These are phyloP conservation scores for Strigamia crassipes DNA, from an alignment of 2,888 invertebrate species.

Conservation along the genomic window DNA sequence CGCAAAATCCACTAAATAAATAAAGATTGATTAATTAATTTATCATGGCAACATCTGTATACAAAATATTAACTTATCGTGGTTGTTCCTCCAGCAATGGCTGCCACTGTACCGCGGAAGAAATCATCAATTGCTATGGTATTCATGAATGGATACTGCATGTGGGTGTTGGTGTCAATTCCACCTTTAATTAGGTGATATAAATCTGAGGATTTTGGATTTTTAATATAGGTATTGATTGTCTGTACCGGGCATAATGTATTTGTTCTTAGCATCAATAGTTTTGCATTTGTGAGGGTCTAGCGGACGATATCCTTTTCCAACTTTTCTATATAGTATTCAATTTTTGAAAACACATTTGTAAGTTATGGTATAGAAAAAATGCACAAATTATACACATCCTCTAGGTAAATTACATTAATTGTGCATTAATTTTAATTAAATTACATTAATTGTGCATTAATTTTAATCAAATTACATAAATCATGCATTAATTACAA, in stretches of 20 bases:
- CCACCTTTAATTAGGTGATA: conserved; percentile 66
- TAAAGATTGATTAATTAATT: conserved; percentile 46
- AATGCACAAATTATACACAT: too few species aligned
- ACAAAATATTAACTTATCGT: conserved; percentile 67
- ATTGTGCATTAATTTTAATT: too few species aligned
- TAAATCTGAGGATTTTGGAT: too few species aligned
- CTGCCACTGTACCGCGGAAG: conserved; percentile 95
- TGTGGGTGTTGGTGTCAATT: conserved; percentile 96
- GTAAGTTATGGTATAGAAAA: too few species aligned
- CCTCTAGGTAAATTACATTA: too few species aligned
- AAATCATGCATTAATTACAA: too few species aligned
- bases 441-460: too few species aligned
- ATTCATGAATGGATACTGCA: conserved; percentile 93
- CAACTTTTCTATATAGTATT: conserved; percentile 72
- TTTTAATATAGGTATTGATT: conserved; percentile 38
- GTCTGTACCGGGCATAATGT: conserved; percentile 83
- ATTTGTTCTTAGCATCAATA: conserved; percentile 90
- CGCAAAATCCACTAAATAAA: conserved; percentile 80
- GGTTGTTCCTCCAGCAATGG: conserved; percentile 96
- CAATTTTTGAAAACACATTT: background rate
- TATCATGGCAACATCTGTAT: background rate
- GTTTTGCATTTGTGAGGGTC: conserved; percentile 84
- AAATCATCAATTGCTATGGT: conserved; percentile 89
- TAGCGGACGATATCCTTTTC: conserved; percentile 77
- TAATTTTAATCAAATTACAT: too few species aligned